Evolutionary conservation across 1,140 invertebrate genomes (phyloP).

Genomic region (Heliconius hermathena): DNA sequence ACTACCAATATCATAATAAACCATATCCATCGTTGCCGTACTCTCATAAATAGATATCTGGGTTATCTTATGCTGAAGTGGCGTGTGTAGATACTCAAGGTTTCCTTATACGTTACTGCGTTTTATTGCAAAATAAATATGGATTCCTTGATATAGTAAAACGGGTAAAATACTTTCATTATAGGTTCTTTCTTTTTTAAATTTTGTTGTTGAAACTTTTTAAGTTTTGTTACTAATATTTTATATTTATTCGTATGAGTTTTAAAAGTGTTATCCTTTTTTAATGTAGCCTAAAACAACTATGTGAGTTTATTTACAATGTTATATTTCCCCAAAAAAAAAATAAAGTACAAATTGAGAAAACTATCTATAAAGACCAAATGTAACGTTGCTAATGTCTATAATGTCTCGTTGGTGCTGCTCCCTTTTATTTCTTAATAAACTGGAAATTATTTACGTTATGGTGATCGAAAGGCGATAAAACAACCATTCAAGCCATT

Average conservation of each 20-base stretch:
- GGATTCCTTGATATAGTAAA: not conserved
- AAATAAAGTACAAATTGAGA: too few species aligned
- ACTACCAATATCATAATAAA: constrained; percentile 40
- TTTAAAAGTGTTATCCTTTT: not conserved
- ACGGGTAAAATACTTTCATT: not conserved
- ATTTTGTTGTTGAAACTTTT: not conserved
- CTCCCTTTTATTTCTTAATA: not conserved
- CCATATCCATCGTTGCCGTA: constrained; percentile 33
- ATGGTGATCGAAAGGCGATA: constrained; percentile 44
- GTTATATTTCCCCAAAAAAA: not conserved
- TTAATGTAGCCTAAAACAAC: too few species aligned
- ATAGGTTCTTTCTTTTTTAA: not conserved
- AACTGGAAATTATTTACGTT: not conserved
- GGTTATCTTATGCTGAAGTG: constrained; percentile 35
- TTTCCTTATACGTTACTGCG: constrained; percentile 3
- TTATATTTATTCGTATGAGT: not conserved
- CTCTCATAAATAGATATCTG: constrained; percentile 40
- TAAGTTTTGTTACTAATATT: too few species aligned
- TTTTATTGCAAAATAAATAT: constrained; percentile 5
- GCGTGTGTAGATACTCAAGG: constrained; percentile 29
- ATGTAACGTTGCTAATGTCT: too few species aligned
- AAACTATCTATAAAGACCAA: too few species aligned
- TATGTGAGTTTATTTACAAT: not conserved
- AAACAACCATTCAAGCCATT: constrained; percentile 49
- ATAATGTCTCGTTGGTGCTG: not conserved